Conservation (phyloP, 2,113 vertebrate species). For the Meleagris gallopavo region DNA sequence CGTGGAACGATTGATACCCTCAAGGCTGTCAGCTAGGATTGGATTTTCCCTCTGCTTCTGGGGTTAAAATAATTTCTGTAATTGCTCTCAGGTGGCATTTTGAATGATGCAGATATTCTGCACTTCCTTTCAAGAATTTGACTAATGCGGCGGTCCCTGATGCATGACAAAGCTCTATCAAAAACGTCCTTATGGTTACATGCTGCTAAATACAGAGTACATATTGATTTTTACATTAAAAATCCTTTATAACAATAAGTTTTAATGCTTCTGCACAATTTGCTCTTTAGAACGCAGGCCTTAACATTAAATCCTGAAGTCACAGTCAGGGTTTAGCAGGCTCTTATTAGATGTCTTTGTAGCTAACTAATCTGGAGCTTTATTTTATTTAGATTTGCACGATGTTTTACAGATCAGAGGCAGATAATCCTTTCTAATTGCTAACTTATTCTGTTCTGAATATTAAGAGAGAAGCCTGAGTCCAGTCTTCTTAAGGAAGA, state of each 20-base stretch:
- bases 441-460: slow-evolving; percentile 15
- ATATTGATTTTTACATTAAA: slow-evolving; percentile 64
- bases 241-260: slow-evolving; percentile 41
- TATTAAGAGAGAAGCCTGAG: slow-evolving; percentile 30
- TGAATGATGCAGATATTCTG: slow-evolving; percentile 15
- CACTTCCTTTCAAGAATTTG: slow-evolving; percentile 51
- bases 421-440: slow-evolving; percentile 58
- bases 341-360: slow-evolving; percentile 42
- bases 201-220: slow-evolving; percentile 52
- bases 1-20: background rate
- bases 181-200: background rate
- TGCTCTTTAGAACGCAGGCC: slow-evolving; percentile 4
- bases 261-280: slow-evolving; percentile 39
- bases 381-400: slow-evolving; percentile 54
- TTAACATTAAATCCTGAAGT: slow-evolving; percentile 40
- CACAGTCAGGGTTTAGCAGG: slow-evolving; percentile 36
- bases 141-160: slow-evolving; percentile 47
- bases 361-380: slow-evolving; percentile 48
- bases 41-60: slow-evolving; percentile 24
- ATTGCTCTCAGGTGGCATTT: slow-evolving; percentile 59
- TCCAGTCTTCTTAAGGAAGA: slow-evolving; percentile 17
- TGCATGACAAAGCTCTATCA: slow-evolving; percentile 53
- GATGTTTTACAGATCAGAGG: slow-evolving; percentile 36
- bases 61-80: slow-evolving; percentile 58
- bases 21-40: background rate